Conservation (phyloP, 2,113 vertebrate genomes). For the Zosterops lateralis region DNA sequence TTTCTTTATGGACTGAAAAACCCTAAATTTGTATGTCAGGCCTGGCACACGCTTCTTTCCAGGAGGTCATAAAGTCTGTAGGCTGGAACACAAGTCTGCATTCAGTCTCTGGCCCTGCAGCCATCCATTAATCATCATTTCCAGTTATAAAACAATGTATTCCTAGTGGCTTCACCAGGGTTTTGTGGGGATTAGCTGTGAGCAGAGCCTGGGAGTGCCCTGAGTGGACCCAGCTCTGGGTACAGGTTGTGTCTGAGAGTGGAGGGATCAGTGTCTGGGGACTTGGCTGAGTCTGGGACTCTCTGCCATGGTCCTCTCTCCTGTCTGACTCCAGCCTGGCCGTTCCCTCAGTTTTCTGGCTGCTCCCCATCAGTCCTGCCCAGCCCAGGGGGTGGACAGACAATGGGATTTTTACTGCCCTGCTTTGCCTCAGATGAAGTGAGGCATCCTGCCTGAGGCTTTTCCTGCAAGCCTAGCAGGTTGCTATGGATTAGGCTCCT, state of each 20-base stretch:
- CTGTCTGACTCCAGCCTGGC: background rate
- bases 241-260: accelerated
- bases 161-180: background rate
- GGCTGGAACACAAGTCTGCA: background rate
- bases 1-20: background rate
- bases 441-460: slow-evolving; percentile 44
- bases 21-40: background rate
- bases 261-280: background rate
- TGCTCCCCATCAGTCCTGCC: background rate
- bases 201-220: background rate
- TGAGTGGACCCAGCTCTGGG: background rate
- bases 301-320: accelerated
- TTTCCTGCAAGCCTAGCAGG: slow-evolving; percentile 35
- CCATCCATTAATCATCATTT: background rate
- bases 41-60: background rate
- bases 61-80: background rate
- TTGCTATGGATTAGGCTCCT: slow-evolving; percentile 55
- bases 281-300: accelerated
- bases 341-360: background rate
- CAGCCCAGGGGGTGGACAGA: background rate
- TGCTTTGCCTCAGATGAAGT: slow-evolving; percentile 22
- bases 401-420: background rate
- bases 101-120: background rate
- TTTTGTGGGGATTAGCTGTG: background rate
- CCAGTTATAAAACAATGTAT: background rate